Base-by-base conservation (phyloP, 2,797 vertebrate genomes). In the Calcarius lapponicus region DNA sequence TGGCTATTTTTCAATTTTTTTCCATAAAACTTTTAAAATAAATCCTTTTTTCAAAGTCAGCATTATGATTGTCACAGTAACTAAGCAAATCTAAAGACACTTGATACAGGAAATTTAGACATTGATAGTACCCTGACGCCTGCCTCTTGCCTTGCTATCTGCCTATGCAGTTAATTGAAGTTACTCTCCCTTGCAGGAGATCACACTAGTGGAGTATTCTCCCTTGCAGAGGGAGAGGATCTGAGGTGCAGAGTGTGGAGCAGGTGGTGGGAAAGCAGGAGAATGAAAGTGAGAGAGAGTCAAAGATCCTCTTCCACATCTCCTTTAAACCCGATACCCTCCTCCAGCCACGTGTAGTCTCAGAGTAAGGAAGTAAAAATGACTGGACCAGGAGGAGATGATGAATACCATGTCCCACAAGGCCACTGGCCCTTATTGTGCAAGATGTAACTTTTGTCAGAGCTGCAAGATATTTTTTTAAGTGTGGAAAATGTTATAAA, bases 301-400 rank as follows among this genome's bases (percentile, higher is more conserved):
- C 36, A 50, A 43, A 85, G 36, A 47, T 13, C 6, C 10, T 64
- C 16, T 47, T 65, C 22, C n/a, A 21, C 12, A 42, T 38, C 22
- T 62, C 12, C 34, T 60, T 62, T 86, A 40, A 67, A 26, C 3
- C 2, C 3, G n/a, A 7, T 21, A 43, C 2, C 4, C 17, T 71
- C 10, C 50, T 89, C 40, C n/a, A 64, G 25, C 10, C 1, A 1
- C 0, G 0, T 31, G 5, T 7, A 22, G 8, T 26, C 14, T 56
- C 16, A 72, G 45, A 40, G 8, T 7, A 19, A 75, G 36, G 18
- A 11, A 54, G 19, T 22, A 43, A 40, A 53, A 22, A 17, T 10
- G 6, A 1, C 24, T 29, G 11, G 29, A 29, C 5, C 14, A 78
- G 28, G 20, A 65, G 17, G 4, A 81, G 5, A 10, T 0, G 5